Base-by-base conservation (phyloP, 2,888 invertebrate genomes). In the Acronicta psi region DNA sequence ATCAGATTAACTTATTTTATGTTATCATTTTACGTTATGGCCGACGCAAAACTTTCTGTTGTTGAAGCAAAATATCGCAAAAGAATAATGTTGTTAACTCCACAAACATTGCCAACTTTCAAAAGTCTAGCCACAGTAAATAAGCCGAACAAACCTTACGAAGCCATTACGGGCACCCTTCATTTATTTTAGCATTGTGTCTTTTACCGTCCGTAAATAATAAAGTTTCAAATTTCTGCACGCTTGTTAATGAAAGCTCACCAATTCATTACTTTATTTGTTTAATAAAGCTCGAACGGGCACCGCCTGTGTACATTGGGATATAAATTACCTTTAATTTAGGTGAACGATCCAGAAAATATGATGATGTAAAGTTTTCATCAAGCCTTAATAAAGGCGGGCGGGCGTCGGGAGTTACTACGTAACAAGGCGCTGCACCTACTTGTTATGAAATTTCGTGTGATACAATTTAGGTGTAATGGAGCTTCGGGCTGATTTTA, bases 291-390 rank as follows among this genome's bases (percentile, higher is more conserved):
- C 90, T 85, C 79, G 73, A 85, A 85, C 85, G 79, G 80, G 88
- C 87, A 79, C 87, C 85, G 87, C 81, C 87, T 75, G 75, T 70
- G 64, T 75, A 90, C 87, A 88, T 86, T 85, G 86, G 84, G 85
- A 83, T 92, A 92, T 92, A 92, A 92, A 93, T 93, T 92, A 92
- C 90, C 90, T 91, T 91, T 92, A 92, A 92, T 92, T 91, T 91
- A 89, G 85, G 89, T 85, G 90, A 90, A 86, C 88, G 90, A 89
- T 90, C 89, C 88, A 87, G 90, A 89, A 92, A 92, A 92, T 92
- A 91, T 90, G 89, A 90, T 89, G 90, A 91, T 90, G 89, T 88
- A 87, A 87, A 90, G 87, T 90, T 92, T 90, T 89, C 91, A 89
- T 89, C 88, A 86, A 80, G 81, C 79, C 74, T 86, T 91, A 88